phyloP scores from a whole-genome alignment of 2,888 invertebrate genomes.

The Agrochola litura region DNA sequence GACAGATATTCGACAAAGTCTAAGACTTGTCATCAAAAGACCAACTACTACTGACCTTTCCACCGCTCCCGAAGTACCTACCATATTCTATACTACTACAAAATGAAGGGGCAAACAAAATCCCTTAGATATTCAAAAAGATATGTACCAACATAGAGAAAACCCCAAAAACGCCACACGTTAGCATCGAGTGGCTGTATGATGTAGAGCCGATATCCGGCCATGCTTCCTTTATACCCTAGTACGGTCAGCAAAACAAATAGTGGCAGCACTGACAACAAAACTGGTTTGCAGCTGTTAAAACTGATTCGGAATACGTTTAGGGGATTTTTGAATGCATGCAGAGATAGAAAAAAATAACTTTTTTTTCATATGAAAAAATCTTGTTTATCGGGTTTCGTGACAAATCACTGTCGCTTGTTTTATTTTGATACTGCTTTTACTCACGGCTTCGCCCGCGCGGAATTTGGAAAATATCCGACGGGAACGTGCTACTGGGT shows the following conservation, averaged over 20 bases:
- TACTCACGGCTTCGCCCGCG: too few relatives aligned
- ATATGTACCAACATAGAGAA: conserved; percentile 3
- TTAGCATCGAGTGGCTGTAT: conserved; percentile 38
- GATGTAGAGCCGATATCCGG: conserved; percentile 53
- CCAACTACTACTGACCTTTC: neutral
- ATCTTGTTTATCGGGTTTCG: neutral
- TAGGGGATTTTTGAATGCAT: conserved; percentile 16
- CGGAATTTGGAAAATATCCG: too few relatives aligned
- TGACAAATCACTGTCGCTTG: neutral
- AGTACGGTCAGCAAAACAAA: conserved; percentile 40
- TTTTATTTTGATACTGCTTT: neutral
- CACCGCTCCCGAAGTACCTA: neutral
- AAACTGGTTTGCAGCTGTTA: conserved; percentile 34
- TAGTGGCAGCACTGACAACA: conserved; percentile 13
- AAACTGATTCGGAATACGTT: conserved; percentile 29
- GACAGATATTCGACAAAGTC: neutral
- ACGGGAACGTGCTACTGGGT: too few relatives aligned
- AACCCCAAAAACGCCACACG: conserved; percentile 34
- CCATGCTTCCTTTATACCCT: conserved; percentile 37
- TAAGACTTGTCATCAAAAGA: neutral
- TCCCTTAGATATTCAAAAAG: conserved; percentile 30
- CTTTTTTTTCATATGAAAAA: neutral
- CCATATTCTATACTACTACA: neutral
- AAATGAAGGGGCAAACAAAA: conserved; percentile 26
- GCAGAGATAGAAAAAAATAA: neutral